Evolutionary conservation across 2,797 vertebrate genomes (phyloP).

Genomic region (Monodelphis domestica): DNA sequence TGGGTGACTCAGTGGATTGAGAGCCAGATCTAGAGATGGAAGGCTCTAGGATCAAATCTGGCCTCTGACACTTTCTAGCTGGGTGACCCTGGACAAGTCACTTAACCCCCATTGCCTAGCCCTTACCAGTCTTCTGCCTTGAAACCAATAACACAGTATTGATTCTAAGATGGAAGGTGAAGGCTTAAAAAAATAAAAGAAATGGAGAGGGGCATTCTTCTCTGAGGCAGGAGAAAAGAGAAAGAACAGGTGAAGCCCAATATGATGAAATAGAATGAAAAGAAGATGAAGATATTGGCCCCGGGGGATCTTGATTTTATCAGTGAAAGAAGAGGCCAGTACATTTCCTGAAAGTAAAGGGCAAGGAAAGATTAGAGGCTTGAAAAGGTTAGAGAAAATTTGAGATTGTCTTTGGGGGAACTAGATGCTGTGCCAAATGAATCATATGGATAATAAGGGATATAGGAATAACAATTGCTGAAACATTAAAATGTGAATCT

Average conservation of each 20-base stretch:
- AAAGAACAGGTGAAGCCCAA: not conserved
- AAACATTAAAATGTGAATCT: not conserved
- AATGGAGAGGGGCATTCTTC: not conserved
- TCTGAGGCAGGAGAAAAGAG: not conserved
- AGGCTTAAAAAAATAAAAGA: too few species aligned
- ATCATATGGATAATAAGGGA: not conserved
- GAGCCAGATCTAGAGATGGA: too few species aligned
- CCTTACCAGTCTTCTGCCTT: too few species aligned
- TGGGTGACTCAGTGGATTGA: too few species aligned
- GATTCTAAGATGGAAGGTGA: too few species aligned
- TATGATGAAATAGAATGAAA: not conserved
- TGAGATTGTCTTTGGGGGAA: not conserved
- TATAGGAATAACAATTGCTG: not conserved
- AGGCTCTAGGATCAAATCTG: too few species aligned
- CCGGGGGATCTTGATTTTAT: not conserved
- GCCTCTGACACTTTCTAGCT: too few species aligned
- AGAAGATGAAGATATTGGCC: not conserved
- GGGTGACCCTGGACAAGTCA: too few species aligned
- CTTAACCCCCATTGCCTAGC: too few species aligned
- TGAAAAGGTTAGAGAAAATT: not conserved
- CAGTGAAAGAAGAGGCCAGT: not conserved
- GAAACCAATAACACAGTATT: too few species aligned
- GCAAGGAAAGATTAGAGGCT: not conserved
- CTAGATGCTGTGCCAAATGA: not conserved
- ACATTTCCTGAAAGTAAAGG: not conserved